Evolutionary conservation across 2,113 vertebrate genomes (phyloP).

Genomic region (Nycticebus coucang): DNA sequence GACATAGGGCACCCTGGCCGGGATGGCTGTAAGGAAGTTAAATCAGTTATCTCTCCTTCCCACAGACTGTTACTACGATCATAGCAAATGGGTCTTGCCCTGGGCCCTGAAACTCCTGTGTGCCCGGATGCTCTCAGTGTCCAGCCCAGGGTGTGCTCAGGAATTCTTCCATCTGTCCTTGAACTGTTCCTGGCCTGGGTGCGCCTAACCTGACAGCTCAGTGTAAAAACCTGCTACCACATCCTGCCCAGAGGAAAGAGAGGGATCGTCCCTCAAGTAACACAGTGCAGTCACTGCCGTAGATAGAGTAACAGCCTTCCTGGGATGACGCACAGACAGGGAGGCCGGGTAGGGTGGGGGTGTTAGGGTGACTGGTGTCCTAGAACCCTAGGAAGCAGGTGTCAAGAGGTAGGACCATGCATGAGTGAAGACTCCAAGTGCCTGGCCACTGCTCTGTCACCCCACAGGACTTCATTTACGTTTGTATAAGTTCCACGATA

Average conservation of each 20-base stretch:
- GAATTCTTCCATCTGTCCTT: background rate
- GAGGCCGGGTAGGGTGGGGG: background rate
- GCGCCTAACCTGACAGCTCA: background rate
- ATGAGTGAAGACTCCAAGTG: background rate
- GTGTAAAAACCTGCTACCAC: rapidly evolving
- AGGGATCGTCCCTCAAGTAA: background rate
- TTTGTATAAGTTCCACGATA: background rate
- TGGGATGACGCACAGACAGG: background rate
- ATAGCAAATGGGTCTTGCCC: background rate
- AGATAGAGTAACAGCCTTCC: background rate
- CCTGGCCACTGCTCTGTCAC: background rate
- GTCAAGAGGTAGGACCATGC: background rate
- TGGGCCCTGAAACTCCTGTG: background rate
- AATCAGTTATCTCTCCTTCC: background rate
- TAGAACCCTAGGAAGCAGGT: background rate
- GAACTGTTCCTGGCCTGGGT: background rate
- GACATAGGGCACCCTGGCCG: background rate
- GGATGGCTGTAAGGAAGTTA: background rate
- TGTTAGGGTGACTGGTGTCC: background rate
- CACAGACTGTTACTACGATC: background rate
- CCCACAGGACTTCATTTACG: background rate
- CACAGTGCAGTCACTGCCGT: background rate
- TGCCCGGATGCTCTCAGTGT: background rate
- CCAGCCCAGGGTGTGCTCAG: background rate
- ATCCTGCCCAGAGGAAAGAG: background rate